Evolutionary conservation across 2,113 vertebrate genomes (phyloP), one percentile per base, ranked within the genome.

Genomic region (Salminus brasiliensis): DNA sequence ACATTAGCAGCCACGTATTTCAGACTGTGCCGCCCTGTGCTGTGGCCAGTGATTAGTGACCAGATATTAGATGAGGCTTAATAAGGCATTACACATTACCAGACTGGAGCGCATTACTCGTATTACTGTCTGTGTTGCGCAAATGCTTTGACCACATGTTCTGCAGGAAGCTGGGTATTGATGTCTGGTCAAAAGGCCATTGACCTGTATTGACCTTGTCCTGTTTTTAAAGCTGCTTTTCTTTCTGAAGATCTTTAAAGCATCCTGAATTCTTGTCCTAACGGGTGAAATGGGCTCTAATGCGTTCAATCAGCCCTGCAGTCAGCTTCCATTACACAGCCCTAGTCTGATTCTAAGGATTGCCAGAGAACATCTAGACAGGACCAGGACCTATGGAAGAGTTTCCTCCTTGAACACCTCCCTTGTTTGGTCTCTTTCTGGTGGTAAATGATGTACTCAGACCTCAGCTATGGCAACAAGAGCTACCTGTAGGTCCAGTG

Each of bases 51-150:
- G 63, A 81, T 70, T 74, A 70, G 60, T 27, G 36, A 77, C 43
- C 49, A 66, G n/a, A 59, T 63, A 71, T 59, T 52, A 72, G 43
- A 13, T 43, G 32, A 41, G 16, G 70, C 75, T 70, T 78, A 77
- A 70, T 70, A 21, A n/a, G 52, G 23, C 76, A 76, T 76, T 30
- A 15, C 55, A 34, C 23, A 41, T 57, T 34, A 52, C 13, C 18
- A 30, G 66, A 16, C 30, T 53, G 32, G 62, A 41, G 30, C n/a
- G 39, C 25, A 67, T 76, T 76, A 67, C 16, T 3, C n/a, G 39
- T 30, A 67, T 76, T 76, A 67, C 16, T 3, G 7, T 45, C 39
- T 45, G 18, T 27, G 49, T 49, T 39, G 4, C 21, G 74, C 52
- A 27, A 36, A 39, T 41, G 29, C 53, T 34, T 60, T 39, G 57